phyloP scores from a whole-genome alignment of 2,113 vertebrate genomes.

The Bubo scandiacus region DNA sequence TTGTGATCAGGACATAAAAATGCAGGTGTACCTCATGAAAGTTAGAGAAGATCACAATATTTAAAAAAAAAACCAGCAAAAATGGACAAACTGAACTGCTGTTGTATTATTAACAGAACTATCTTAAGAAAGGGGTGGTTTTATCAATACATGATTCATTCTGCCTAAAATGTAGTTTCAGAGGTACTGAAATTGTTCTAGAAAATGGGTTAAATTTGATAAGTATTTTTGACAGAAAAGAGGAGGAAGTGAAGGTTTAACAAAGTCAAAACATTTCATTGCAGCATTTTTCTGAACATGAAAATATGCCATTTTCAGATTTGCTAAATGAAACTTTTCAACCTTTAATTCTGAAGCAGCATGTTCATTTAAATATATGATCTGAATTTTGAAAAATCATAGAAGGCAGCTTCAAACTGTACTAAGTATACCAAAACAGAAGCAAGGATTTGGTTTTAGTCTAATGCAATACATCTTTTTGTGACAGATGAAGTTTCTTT shows the following conservation, averaged over 20 bases:
- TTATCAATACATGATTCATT: neutral
- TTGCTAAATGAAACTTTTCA: constrained; percentile 10
- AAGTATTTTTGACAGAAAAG: neutral
- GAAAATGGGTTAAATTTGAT: neutral
- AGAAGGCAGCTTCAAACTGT: neutral
- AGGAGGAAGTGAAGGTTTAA: neutral
- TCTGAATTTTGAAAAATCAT: neutral
- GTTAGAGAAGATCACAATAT: neutral
- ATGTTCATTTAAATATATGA: neutral
- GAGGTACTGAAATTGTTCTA: neutral
- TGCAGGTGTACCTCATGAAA: neutral
- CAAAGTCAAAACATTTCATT: constrained; percentile 36
- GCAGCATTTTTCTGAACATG: constrained; percentile 1
- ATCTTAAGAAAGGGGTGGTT: neutral
- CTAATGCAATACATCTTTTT: neutral
- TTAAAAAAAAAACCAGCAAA: neutral
- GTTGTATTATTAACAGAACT: neutral
- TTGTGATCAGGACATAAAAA: neutral
- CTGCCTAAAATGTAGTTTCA: neutral
- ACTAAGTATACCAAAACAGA: neutral
- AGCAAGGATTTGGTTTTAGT: neutral
- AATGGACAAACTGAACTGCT: neutral
- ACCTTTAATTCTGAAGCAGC: neutral
- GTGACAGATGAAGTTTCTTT: neutral
- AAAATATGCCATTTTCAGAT: constrained; percentile 19